These are phyloP conservation scores for Turdus rufiventris DNA, from an alignment of 2,113 vertebrate species.

Conservation along the genomic window DNA sequence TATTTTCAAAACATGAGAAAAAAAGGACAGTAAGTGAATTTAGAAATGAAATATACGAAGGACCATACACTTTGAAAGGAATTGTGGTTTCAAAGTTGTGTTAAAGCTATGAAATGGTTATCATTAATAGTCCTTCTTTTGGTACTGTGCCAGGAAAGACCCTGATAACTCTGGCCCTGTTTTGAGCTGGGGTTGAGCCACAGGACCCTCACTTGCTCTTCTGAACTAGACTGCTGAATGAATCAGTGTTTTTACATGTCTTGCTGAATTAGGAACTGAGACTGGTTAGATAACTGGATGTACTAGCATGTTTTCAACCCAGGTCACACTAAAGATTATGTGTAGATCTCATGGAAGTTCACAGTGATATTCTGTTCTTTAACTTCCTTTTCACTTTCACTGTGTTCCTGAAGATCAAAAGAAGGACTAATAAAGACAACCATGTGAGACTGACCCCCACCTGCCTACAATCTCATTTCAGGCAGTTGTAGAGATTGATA, in stretches of 20 bases:
- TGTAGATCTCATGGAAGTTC: background rate
- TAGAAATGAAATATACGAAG: background rate
- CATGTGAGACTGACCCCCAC: background rate
- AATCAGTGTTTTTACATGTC: background rate
- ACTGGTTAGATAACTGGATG: background rate
- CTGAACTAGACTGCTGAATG: background rate
- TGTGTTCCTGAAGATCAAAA: background rate
- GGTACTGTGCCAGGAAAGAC: background rate
- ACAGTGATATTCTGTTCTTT: background rate
- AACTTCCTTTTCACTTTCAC: background rate
- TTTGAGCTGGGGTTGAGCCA: background rate
- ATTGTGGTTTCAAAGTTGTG: background rate
- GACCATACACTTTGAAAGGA: background rate
- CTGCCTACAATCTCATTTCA: background rate
- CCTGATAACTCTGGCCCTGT: background rate
- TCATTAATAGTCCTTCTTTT: background rate
- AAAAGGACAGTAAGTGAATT: background rate
- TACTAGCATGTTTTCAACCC: background rate
- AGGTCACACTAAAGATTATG: background rate
- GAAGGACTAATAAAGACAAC: background rate
- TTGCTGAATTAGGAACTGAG: background rate
- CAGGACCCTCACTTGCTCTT: background rate
- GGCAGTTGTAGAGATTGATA: background rate
- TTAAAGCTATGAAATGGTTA: background rate
- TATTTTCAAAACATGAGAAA: background rate